Base-by-base conservation (phyloP, 2,888 invertebrate species). In the Hipparchia sbordonii region DNA sequence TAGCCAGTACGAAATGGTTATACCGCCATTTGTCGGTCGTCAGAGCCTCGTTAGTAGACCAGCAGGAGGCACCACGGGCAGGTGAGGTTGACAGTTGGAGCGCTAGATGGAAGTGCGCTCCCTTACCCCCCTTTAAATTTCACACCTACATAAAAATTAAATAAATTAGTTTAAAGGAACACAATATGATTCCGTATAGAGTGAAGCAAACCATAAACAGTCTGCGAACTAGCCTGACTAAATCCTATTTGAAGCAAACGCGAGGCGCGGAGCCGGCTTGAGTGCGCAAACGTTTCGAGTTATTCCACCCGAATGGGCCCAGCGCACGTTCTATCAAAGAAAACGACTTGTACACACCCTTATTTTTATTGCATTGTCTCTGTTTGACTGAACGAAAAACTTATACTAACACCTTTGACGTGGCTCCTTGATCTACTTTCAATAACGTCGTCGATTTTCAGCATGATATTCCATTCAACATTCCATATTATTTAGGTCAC, bases 281-380 rank as follows among this genome's bases (percentile, higher is more conserved):
- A 79, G 79, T 82, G 82, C 85, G 84, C 84, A 85, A 89, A 87
- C 85, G 86, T 84, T 85, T 82, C 82, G 83, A 86, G 83, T 89
- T 90, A 87, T 88, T 90, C 87, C 89, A 83, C 82, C 80, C 84
- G 87, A 88, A 82, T 84, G 86, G 78, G 80, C 83, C 79, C 78
- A 83, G 82, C 82, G 79, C 82, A 77, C 77, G 77, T 78, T 85
- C 82, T 88, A 85, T 87, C 86, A 87, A 87, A 87, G 87, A 86
- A 89, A 89, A 88, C 86, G 87, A 88, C 89, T 89, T 89, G 86
- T 86, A 86, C 85, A 87, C 86, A 84, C 81, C 82, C 83, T 82
- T 83, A 82, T 83, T 80, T 79, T 51, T 45, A 69, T 69, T 69
- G 61, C 76, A 79, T 77, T 81, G 77, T 77, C 77, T 80, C 76